Conservation (phyloP, 2,888 invertebrate species). For the Tortricodes alternella region DNA sequence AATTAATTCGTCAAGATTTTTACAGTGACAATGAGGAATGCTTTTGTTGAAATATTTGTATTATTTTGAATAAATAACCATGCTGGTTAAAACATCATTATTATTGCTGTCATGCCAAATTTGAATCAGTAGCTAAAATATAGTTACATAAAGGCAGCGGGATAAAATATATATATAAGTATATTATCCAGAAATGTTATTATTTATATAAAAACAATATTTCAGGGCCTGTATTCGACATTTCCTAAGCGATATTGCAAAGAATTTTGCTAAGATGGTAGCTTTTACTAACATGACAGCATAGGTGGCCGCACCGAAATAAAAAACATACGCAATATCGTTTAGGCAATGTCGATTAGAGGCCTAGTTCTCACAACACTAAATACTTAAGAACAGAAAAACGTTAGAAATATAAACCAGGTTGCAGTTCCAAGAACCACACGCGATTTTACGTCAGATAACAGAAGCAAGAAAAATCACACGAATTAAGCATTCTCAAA, state of each 20-base stretch:
- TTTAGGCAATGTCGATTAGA: too few species aligned
- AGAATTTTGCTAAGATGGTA: too few species aligned
- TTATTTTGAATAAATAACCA: conserved; percentile 11
- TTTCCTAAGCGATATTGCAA: too few species aligned
- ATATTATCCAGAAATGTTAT: too few species aligned
- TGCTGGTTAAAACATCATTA: neutral
- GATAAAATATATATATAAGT: too few species aligned
- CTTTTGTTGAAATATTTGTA: conserved; percentile 24
- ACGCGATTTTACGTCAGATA: conserved; percentile 56
- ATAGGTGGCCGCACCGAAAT: too few species aligned
- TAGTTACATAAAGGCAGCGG: neutral
- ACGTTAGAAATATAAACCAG: conserved; percentile 25
- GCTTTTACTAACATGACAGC: too few species aligned
- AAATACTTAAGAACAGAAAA: conserved; percentile 26
- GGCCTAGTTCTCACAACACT: conserved; percentile 26
- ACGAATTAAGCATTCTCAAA: conserved; percentile 68
- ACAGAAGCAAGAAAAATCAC: conserved; percentile 67
- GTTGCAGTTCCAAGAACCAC: conserved; percentile 47
- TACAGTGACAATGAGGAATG: conserved; percentile 22
- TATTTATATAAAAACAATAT: too few species aligned
- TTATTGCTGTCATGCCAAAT: neutral
- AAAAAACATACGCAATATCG: too few species aligned
- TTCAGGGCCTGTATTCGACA: too few species aligned
- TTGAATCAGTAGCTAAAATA: neutral
- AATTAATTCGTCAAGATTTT: conserved; percentile 30